Percentiles rank a stretch among this genome's conserved stretches.
Evolutionary conservation across 2,113 vertebrate genomes (phyloP).

Genomic region (Mirza zaza): DNA sequence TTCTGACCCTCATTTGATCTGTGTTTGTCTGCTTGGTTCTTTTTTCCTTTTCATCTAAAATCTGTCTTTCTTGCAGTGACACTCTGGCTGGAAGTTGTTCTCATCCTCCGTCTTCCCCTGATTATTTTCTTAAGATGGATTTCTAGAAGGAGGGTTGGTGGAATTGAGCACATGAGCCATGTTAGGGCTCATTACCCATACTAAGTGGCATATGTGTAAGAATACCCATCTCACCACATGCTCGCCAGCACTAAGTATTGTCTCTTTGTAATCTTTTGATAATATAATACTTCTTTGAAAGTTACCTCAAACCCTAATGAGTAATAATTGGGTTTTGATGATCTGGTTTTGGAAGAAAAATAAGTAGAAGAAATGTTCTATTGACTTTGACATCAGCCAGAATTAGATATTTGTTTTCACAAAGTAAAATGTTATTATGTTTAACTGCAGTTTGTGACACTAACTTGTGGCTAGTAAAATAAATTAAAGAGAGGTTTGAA

Average conservation of each 20-base stretch:
- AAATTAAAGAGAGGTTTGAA: not conserved
- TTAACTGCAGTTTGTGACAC: not conserved
- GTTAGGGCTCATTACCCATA: not conserved
- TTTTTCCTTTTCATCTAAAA: too few species aligned
- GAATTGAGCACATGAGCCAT: not conserved
- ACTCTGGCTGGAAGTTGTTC: too few species aligned
- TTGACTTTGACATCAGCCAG: not conserved
- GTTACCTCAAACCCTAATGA: not conserved
- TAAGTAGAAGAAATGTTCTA: not conserved
- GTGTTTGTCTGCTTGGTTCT: too few species aligned
- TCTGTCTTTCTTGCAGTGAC: too few species aligned
- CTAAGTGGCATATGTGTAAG: not conserved
- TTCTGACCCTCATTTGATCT: too few species aligned
- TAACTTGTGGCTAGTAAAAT: not conserved
- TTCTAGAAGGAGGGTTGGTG: not conserved
- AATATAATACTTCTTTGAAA: not conserved
- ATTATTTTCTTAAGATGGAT: slow-evolving; percentile 1
- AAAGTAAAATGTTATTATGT: not conserved
- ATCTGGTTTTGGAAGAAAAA: not conserved
- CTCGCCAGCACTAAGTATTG: not conserved
- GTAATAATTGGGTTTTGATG: not conserved
- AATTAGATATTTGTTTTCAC: slow-evolving; percentile 25
- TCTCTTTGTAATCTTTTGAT: not conserved
- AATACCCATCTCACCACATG: not conserved
- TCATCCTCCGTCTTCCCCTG: not conserved